Evolutionary conservation across 2,888 invertebrate genomes (phyloP).

Genomic region (Julus scanicus): DNA sequence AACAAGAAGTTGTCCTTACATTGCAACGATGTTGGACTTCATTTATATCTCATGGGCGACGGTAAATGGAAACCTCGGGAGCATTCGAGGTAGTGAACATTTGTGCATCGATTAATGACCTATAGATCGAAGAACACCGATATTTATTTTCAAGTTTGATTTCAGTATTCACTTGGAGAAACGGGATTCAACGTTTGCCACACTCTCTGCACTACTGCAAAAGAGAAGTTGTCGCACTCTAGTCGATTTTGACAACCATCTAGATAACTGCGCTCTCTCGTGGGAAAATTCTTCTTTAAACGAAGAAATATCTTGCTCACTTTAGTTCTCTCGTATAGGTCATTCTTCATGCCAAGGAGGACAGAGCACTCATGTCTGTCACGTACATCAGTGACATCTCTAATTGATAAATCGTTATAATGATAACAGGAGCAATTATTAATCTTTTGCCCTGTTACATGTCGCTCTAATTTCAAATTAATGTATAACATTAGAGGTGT

Average conservation of each 20-base stretch:
- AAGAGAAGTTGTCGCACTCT: slow-evolving; percentile 79
- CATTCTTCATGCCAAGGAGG: neutral
- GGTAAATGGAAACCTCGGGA: slow-evolving; percentile 80
- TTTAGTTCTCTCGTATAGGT: neutral
- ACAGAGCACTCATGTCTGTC: neutral
- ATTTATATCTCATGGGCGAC: slow-evolving; percentile 76
- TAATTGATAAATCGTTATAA: neutral
- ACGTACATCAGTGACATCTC: neutral
- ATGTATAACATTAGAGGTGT: neutral
- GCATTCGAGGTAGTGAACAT: slow-evolving; percentile 67
- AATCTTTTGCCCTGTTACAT: neutral
- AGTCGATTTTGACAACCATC: slow-evolving; percentile 96
- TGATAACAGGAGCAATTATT: neutral
- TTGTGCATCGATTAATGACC: too few species aligned
- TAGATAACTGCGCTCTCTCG: slow-evolving; percentile 88
- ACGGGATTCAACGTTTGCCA: slow-evolving; percentile 65
- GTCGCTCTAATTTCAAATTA: neutral
- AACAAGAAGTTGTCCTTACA: slow-evolving; percentile 79
- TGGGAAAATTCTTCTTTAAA: slow-evolving; percentile 78
- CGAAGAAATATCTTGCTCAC: slow-evolving; percentile 51
- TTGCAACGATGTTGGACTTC: slow-evolving; percentile 77
- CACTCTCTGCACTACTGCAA: slow-evolving; percentile 79
- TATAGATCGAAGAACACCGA: neutral
- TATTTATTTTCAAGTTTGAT: slow-evolving; percentile 2
- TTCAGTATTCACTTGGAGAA: slow-evolving; percentile 64